Base-by-base conservation (phyloP, 1,140 invertebrate species). In the Drosophila punjabiensis region DNA sequence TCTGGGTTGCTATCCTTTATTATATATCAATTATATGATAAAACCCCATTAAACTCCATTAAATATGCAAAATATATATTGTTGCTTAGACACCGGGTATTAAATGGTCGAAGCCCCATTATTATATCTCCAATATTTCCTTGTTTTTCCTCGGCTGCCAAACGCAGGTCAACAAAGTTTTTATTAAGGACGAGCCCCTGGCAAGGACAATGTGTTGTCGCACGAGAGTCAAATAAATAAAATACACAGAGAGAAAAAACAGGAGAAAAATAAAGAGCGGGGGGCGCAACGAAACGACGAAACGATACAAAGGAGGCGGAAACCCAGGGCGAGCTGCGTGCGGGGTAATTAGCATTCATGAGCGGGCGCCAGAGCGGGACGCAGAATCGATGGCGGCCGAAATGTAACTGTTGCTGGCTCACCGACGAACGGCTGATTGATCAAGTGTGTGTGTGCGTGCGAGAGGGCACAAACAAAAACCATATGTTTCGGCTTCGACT, bases 141-240 rank as follows among this genome's bases (percentile, higher is more conserved):
- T 61, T 63, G 43, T 66, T 69, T 62, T 41, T 47, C 14, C 20
- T 35, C 48, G 47, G 62, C 73, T 88, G 85, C 70, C 85, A 88
- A 78, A 79, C 69, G 75, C 86, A 89, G 86, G 87, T 86, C 88
- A 89, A 91, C 86, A 90, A 82, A 90, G 79, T 91, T 89, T 90
- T 82, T 82, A 70, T 86, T 55, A 79, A 86, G 67, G 61, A 58
- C 55, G 55, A 76, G 32, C 39, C 68, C 41, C 47, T 76, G 69
- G 63, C 78, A 85, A 90, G 85, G 86, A 89, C 85, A 86, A 86
- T 82, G 75, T 76, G 77, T 71, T 77, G 43, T 63, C 50, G 65
- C 73, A 79, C 82, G 79, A 81, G 59, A 81, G 63, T n/a, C 83
- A 85, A 86, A 90, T 75, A 90, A 89, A 79, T 85, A 79, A 84